Evolutionary conservation across 2,797 vertebrate species (phyloP), one percentile per base, ranked within the genome.

Genomic region (Cheirogaleus major): DNA sequence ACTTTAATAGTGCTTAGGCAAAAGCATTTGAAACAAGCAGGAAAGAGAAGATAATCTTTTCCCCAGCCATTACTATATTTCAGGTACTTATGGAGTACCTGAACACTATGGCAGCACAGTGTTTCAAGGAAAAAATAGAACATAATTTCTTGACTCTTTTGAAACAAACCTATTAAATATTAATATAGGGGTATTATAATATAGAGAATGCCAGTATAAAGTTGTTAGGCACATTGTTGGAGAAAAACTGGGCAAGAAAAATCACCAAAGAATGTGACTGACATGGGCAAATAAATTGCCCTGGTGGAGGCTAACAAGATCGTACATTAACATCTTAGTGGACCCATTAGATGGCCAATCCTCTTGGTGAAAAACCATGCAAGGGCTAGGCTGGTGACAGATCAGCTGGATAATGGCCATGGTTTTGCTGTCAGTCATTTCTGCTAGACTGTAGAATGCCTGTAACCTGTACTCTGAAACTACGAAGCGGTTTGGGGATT

Each of bases 161-260:
- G 50, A 41, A 88, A 55, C 32, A 89, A 73, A 15, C 38, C 35
- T 92, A 85, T 59, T 67, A 76, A 91, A 90, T 93, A 92, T 85
- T 93, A 89, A 95, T 81, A 30, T 45, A 94, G 45, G n/a, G 13
- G 12, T 96, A 50, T 97, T 95, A 91, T 78, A 92, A 69, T 91
- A 48, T 38, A 67, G 69, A 95, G 41, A 93, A 92, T 92, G 67
- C 30, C 86, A 89, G 8, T 32, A 32, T 65, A 83, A 12, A 89
- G 32, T 73, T 93, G 73, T n/a, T 82, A 83, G 38, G 25, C 32
- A 85, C 67, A 67, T 78, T 72, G 7, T n/a, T 92, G 67, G 63
- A 85, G 61, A 93, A 85, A 89, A 93, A 85, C 61, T 93, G 18
- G 41, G 45, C 65, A 88, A 69, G 67, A 73, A 65, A 83, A 94